Evolutionary conservation across 1,140 invertebrate genomes (phyloP).

Genomic region (Pogonus chalceus): DNA sequence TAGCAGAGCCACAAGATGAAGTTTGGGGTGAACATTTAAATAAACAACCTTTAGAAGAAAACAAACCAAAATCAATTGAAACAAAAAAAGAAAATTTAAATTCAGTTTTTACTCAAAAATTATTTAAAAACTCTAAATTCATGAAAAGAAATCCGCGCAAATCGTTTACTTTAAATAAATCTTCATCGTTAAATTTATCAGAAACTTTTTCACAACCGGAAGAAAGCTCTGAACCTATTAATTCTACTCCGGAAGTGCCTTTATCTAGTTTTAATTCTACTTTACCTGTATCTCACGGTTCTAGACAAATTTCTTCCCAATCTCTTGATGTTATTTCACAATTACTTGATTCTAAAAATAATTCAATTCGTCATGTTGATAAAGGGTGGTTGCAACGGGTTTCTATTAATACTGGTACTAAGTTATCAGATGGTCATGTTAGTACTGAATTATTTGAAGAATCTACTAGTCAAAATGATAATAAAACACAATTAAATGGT

Average conservation of each 20-base stretch:
- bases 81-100: conserved; percentile 28
- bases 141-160: conserved; percentile 67
- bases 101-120: conserved; percentile 51
- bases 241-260: conserved; percentile 13
- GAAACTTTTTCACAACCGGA: conserved; percentile 17
- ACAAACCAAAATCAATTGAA: conserved; percentile 14
- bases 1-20: conserved; percentile 21
- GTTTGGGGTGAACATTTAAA: conserved; percentile 51
- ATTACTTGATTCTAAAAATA: conserved; percentile 25
- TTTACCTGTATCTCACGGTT: conserved; percentile 20
- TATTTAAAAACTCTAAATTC: conserved; percentile 57
- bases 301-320: conserved; percentile 22
- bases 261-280: conserved; percentile 24
- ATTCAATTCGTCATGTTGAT: conserved; percentile 25
- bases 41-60: conserved; percentile 29
- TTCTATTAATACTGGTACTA: conserved; percentile 16
- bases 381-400: conserved; percentile 30
- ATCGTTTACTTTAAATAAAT: conserved; percentile 40
- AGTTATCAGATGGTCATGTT: conserved; percentile 7
- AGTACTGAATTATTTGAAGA: too few relatives aligned
- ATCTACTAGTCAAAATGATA: too few relatives aligned
- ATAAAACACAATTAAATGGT: too few relatives aligned
- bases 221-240: neutral
- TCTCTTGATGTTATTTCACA: conserved; percentile 36
- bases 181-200: conserved; percentile 16